Base-by-base conservation (phyloP, 1,140 invertebrate species). In the Drosophila sp. region DNA sequence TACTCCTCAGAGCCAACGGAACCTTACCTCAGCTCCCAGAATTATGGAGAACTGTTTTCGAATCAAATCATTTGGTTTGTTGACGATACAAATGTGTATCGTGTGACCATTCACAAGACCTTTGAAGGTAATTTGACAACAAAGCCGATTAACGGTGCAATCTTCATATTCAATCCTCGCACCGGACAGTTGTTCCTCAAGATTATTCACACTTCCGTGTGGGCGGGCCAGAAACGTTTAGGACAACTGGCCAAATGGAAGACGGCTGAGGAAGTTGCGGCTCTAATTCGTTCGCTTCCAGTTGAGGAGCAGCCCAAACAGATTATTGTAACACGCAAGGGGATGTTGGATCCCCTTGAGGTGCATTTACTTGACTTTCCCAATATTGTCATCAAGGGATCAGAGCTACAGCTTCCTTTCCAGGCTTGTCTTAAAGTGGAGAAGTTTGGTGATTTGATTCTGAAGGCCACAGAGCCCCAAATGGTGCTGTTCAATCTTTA, bases 11-110 rank as follows among this genome's bases (percentile, higher is more conserved):
- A 99, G 92, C 99, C 99, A 0, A 99, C 99, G 16, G 99, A 99
- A 91, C 99, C 99, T 0, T 99, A 99, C 89, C 94, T 99, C 1
- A 99, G 98, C 13, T 99, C 98, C 45, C 99, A 99, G 93, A 99
- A 99, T 93, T 99, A 99, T 83, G 98, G 99, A 72, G 99, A 99
- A 92, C 93, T 99, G 1, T 99, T 99, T 93, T 99, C 97, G 0
- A 99, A 99, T 93, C 99, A 99, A 92, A 99, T 99, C 78, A 99
- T 99, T 92, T 99, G 99, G 99, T 99, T 99, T 93, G 98, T 99
- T 0, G 98, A 99, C 91, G 98, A 99, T 90, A 99, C 98, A 0
- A 99, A 99, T 92, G 99, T 99, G 18, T 99, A 99, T 92, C 94
- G 99, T 81, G 99, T 99, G 4, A 99, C 99, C 0, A 99, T 99